Conservation (phyloP, 2,797 vertebrate species). For the Falco concolor region DNA sequence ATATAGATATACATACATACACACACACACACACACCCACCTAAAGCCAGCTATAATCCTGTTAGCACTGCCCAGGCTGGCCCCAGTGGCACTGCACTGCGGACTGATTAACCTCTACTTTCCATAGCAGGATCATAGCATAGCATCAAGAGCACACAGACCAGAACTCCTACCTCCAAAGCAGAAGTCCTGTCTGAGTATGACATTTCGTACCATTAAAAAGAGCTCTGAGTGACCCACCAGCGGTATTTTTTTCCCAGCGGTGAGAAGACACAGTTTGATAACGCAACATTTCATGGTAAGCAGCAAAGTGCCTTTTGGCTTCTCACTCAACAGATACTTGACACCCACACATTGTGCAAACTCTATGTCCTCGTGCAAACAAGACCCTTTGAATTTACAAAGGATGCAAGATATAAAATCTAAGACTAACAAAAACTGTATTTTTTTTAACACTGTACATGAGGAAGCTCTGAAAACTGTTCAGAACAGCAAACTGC, state of each 20-base stretch:
- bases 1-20: not conserved
- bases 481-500: not conserved
- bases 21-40: too few species aligned
- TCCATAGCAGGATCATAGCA: not conserved
- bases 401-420: not conserved
- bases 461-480: not conserved
- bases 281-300: not conserved
- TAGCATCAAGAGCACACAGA: not conserved
- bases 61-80: not conserved
- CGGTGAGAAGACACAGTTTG: not conserved
- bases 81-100: accelerated
- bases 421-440: not conserved
- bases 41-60: not conserved
- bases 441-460: not conserved
- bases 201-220: not conserved
- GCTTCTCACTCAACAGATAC: not conserved
- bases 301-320: not conserved
- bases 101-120: not conserved
- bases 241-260: not conserved
- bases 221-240: not conserved
- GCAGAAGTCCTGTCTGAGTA: not conserved
- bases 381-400: not conserved
- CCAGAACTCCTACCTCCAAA: not conserved
- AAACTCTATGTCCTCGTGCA: not conserved
- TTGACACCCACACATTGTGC: not conserved